A percentile compares a stretch with the other conserved stretches of the same genome.
Conservation (phyloP, 2,113 vertebrate genomes). For the Dissostichus mawsoni region DNA sequence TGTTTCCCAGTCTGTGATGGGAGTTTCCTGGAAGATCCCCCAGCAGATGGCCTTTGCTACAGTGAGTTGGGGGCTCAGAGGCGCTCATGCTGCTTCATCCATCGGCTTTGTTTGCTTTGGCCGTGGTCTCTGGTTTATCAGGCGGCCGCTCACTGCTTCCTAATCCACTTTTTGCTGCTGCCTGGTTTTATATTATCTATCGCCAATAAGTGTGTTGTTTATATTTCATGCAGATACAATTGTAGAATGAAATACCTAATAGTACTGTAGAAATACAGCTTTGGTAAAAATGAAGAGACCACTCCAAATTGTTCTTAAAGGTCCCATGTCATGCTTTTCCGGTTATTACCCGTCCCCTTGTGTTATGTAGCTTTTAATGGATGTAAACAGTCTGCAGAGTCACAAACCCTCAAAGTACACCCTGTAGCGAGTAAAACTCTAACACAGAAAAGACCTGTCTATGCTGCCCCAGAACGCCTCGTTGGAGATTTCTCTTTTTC, state of each 20-base stretch:
- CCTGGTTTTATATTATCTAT: conserved; percentile 6
- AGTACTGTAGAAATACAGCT: not conserved
- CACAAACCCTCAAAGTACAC: no score
- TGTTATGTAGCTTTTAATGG: no score
- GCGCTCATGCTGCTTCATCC: not conserved
- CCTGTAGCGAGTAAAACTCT: no score
- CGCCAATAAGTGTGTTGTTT: not conserved
- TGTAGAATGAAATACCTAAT: not conserved
- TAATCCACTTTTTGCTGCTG: not conserved
- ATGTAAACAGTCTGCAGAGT: no score
- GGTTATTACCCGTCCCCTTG: no score
- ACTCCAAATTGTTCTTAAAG: no score
- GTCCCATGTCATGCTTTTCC: no score
- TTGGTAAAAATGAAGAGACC: no score
- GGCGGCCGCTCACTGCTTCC: conserved; percentile 17
- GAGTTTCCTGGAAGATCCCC: not conserved
- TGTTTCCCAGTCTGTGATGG: not conserved
- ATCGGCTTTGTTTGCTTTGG: conserved; percentile 28
- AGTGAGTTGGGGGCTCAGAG: conserved; percentile 10
- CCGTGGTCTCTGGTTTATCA: conserved; percentile 19
- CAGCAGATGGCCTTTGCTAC: conserved; percentile 44
- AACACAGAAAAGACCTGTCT: no score
- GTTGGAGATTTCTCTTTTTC: no score
- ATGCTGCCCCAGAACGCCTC: no score
- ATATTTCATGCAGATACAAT: not conserved